Percentiles rank a stretch among this genome's conserved stretches.
phyloP scores from a whole-genome alignment of 2,113 vertebrate species.

The Opisthocomus hoazin region DNA sequence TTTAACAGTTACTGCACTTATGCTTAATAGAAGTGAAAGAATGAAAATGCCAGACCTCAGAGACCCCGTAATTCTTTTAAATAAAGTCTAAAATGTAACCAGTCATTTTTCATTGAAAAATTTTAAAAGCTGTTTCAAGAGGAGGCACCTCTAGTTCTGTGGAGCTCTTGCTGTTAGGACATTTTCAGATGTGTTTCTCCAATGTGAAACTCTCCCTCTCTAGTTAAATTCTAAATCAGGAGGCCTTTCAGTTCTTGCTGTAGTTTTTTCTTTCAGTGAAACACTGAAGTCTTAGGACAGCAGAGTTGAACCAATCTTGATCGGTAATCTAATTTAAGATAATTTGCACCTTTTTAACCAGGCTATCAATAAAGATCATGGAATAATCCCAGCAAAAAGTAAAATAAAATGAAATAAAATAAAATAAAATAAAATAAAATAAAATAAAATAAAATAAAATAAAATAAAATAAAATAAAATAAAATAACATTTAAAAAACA shows the following conservation, averaged over 20 bases:
- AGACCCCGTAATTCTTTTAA: background rate
- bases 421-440: too few species aligned
- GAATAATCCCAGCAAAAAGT: background rate
- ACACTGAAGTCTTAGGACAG: background rate
- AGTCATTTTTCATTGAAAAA: background rate
- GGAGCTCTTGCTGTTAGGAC: background rate
- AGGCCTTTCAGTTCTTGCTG: background rate
- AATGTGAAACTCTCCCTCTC: background rate
- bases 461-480: background rate
- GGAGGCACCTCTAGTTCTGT: background rate
- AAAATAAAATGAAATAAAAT: background rate
- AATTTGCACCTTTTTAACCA: background rate
- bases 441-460: background rate
- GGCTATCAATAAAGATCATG: background rate
- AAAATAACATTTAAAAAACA: background rate
- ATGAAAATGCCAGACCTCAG: background rate
- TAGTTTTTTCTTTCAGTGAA: background rate
- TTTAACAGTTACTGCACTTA: background rate
- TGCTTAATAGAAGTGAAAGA: background rate
- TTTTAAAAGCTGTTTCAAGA: background rate
- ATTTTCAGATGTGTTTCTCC: background rate
- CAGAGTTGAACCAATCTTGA: background rate
- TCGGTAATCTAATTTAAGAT: background rate
- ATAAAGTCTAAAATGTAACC: background rate
- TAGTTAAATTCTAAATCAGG: background rate